Base-by-base conservation (phyloP, 2,113 vertebrate species). In the Nycticebus coucang region DNA sequence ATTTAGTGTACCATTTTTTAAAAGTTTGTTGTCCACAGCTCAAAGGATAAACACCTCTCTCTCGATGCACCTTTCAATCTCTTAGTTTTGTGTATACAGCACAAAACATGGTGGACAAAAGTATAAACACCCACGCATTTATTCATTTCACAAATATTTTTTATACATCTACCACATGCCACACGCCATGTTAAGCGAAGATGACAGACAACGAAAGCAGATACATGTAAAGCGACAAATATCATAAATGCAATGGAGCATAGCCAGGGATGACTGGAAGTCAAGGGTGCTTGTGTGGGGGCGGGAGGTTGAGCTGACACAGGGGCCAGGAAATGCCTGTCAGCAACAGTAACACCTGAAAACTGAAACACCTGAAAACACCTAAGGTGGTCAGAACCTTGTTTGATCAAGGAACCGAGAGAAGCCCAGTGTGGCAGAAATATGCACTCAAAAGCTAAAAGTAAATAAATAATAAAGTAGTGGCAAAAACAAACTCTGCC, bases 231-330 rank as follows among this genome's bases (percentile, higher is more conserved):
- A 87, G 12, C 18, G 78, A 53, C 12, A 12, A 79, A n/a, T 7
- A 35, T 21, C 64, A 33, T 1, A 55, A 60, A 28, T 14, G 37
- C 69, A 50, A 41, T 22, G 33, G 2, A 14, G 30, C 8, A 3
- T 24, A 21, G 35, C 66, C n/a, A 35, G 30, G 30, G 9, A 7
- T 22, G 28, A 53, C 1, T 11, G 28, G 21, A 62, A 13, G n/a
- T 2, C 5, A 75, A 45, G 11, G 5, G 24, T 14, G 30, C 18
- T 13, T 1, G 33, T 1, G 0, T 6, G 22, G 35, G 50, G 11
- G 19, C 12, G 45, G 4, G 0, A 4, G 30, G 7, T 2, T 13
- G 30, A 15, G 26, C 2, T 21, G 17, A 24, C 13, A 7, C 3
- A 30, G n/a, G 22, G 11, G n/a, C 37, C 79, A 78, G 45, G 33